Evolutionary conservation across 2,888 invertebrate genomes (phyloP), one percentile per base, ranked within the genome.

Genomic region (Heliothis peltigera): DNA sequence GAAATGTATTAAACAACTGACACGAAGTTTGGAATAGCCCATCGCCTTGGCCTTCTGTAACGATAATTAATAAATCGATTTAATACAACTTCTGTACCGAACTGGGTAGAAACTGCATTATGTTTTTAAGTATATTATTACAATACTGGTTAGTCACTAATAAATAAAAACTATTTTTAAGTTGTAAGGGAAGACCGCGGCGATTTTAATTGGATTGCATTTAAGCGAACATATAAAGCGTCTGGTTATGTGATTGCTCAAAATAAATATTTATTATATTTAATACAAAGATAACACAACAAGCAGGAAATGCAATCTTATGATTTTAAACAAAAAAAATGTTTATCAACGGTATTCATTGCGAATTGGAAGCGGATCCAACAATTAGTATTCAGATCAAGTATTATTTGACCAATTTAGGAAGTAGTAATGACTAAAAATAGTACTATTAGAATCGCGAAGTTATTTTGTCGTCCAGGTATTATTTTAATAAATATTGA

Each of bases 31-130:
- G 68, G 70, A 76, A 77, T 81, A 81, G 62, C 69, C 74, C 70
- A 75, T 78, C 82, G 70, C 82, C 80, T 68, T 80, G 81, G 84
- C 80, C 83, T 81, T 88, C 90, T 89, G 90, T 87, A 89, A 89
- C 87, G 87, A 89, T 86, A 90, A 86, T 84, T 82, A 85, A 76
- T 70, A 70, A 73, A 70, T 80, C 76, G 73, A 71, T 84, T 83
- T 79, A 80, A 74, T 76, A 71, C 15, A 66, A 66, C 49, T 72
- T 70, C 60, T 60, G 42, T 42, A 32, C 22, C 28, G 55, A 28
- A 32, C 53, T 57, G 53, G 7, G 28, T 56, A 21, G n/a, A 53
- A 51, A 43, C 44, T 59, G 44, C 28, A 32, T 62, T 53, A 35
- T 5, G 62, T 55, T n/a, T 28, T 22, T 39, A 39, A n/a, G 39